Evolutionary conservation across 2,888 invertebrate genomes (phyloP).

Genomic region (Syrista parreyssii): DNA sequence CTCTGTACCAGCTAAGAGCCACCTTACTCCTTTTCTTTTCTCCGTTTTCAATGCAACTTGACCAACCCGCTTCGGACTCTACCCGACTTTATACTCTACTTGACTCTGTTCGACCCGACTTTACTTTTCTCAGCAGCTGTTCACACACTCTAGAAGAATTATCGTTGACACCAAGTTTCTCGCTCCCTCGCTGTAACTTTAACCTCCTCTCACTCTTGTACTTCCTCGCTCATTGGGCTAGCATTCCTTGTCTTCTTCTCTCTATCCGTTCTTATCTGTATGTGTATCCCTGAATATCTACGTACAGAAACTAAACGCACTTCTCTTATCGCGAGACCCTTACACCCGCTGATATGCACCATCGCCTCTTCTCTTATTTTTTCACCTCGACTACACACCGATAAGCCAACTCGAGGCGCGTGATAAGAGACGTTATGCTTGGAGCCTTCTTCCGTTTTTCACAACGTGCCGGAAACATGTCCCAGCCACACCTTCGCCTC

Average conservation of each 20-base stretch:
- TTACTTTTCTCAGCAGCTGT: not conserved
- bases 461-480: not conserved
- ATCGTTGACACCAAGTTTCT: not conserved
- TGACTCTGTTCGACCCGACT: too few relatives aligned
- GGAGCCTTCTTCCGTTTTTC: not conserved
- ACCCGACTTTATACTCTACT: too few relatives aligned
- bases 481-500: too few relatives aligned
- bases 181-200: not conserved
- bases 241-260: too few relatives aligned
- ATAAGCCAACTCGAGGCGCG: not conserved
- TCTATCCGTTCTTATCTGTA: too few relatives aligned
- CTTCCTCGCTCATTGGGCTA: not conserved
- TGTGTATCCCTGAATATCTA: too few relatives aligned
- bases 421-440: not conserved
- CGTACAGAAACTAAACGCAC: too few relatives aligned
- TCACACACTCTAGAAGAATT: not conserved
- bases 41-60: too few relatives aligned
- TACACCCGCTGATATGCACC: not conserved
- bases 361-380: not conserved
- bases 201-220: not conserved
- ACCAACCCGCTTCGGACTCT: too few relatives aligned
- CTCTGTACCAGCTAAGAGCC: too few relatives aligned
- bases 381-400: not conserved
- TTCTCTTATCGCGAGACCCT: not conserved
- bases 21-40: too few relatives aligned